These are phyloP conservation scores for Spinus olivaceus DNA, from an alignment of 2,797 vertebrate species.

Conservation along the genomic window DNA sequence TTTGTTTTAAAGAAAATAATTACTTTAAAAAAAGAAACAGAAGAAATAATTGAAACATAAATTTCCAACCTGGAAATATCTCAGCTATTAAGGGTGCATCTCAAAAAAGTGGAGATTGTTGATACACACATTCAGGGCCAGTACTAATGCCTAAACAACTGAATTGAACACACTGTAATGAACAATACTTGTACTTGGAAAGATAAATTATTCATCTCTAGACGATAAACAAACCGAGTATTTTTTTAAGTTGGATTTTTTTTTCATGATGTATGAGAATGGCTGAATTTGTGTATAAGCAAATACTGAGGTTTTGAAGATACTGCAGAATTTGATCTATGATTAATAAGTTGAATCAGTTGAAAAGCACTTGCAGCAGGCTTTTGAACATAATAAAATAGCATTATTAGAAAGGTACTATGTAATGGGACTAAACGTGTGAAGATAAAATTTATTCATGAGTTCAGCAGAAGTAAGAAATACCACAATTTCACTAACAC, in stretches of 20 bases:
- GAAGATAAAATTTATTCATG: background rate
- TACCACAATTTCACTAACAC: background rate
- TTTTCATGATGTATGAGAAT: background rate
- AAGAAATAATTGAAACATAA: background rate
- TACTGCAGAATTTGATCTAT: background rate
- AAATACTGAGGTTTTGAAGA: background rate
- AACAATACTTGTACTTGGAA: background rate
- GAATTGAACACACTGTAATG: background rate
- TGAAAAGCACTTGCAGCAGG: background rate
- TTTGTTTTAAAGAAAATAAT: background rate
- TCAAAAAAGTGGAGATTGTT: background rate
- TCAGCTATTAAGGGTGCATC: background rate
- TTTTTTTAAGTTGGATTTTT: fast-evolving
- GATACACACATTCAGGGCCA: background rate
- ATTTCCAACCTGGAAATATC: background rate
- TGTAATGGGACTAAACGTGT: background rate
- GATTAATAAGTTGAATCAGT: background rate
- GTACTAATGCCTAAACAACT: background rate
- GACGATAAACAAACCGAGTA: background rate
- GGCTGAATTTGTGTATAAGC: background rate
- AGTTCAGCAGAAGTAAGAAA: background rate
- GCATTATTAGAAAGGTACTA: background rate
- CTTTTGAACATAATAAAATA: background rate
- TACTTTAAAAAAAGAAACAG: background rate
- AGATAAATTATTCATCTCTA: background rate